Evolutionary conservation across 2,113 vertebrate genomes (phyloP), one percentile per base, ranked within the genome.

Genomic region (Caranx melampygus): DNA sequence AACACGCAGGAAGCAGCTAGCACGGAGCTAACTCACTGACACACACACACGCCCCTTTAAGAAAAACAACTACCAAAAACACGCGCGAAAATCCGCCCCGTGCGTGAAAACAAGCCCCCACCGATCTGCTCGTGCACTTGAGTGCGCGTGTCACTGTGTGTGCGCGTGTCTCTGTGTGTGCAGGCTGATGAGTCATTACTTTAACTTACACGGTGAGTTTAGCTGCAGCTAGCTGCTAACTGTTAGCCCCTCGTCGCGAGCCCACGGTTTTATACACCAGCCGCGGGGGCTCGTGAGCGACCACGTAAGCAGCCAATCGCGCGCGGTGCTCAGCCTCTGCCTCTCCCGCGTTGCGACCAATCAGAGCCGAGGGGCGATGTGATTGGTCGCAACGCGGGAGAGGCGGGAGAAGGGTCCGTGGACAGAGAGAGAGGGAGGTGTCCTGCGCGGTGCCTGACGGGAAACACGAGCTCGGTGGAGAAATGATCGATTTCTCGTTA

Each of bases 361-460:
- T 85, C 18, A 83, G 7, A 54, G 0, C 3, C 1, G 0, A 35
- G 12, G 16, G 0, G 5, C 0, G 0, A 0, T 21, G 0, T 72
- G 63, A 88, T 87, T 86, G 87, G 87, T 21, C 16, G 6, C 0
- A 5, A 11, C 0, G 6, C 2, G 0, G 8, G 20, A 26, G 69
- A 81, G 69, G 85, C 62, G 78, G 73, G 75, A 40, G 33, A 49
- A 26, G 0, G 33, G 6, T 1, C 37, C 26, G 26, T 26, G 26
- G 26, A 26, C 26, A 26, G 26, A 26, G 14, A 6, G 21, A 20
- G 0, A 77, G 34, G 59, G 21, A 70, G 82, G 66, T 13, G 81
- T 49, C 78, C 76, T 7, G 2, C 55, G 4, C 16, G 1, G 20
- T 49, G 90, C 90, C 90, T 91, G 85, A 72, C 18, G 16, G 3